Percentiles rank a stretch among this genome's conserved stretches.
Conservation (phyloP, 2,888 invertebrate species). For the Drosophila paramelanica region DNA sequence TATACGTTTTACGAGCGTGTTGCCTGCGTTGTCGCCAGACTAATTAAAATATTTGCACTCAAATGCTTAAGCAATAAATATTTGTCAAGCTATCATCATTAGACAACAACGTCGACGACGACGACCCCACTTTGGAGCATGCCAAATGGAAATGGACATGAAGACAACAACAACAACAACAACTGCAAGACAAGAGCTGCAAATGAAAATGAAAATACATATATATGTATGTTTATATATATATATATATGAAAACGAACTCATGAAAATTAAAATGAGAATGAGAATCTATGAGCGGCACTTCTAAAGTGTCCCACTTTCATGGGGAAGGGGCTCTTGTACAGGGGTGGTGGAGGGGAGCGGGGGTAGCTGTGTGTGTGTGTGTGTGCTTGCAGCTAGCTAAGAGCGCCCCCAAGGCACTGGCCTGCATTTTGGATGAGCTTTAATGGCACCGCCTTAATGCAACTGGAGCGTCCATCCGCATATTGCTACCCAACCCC, state of each 20-base stretch:
- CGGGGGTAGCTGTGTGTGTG: too few species aligned
- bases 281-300: conserved; percentile 74
- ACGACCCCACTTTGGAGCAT: conserved; percentile 31
- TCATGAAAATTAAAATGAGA: conserved; percentile 47
- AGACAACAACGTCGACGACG: conserved; percentile 33
- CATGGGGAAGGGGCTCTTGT: neutral
- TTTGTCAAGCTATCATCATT: conserved; percentile 79
- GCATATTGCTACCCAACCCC: neutral
- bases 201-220: conserved; percentile 25
- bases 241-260: conserved; percentile 48
- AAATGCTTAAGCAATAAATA: conserved; percentile 80
- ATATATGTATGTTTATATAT: conserved; percentile 24
- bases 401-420: conserved; percentile 18
- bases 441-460: conserved; percentile 79
- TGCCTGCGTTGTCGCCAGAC: conserved; percentile 67
- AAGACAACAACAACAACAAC: conserved; percentile 23
- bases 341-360: too few species aligned
- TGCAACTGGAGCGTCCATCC: conserved; percentile 55
- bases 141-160: conserved; percentile 47
- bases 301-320: conserved; percentile 63
- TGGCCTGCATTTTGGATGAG: conserved; percentile 74
- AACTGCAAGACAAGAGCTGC: conserved; percentile 8
- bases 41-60: conserved; percentile 82
- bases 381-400: neutral
- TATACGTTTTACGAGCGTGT: conserved; percentile 28